Evolutionary conservation across 1,140 invertebrate genomes (phyloP).

Genomic region (Papilio xuthus): DNA sequence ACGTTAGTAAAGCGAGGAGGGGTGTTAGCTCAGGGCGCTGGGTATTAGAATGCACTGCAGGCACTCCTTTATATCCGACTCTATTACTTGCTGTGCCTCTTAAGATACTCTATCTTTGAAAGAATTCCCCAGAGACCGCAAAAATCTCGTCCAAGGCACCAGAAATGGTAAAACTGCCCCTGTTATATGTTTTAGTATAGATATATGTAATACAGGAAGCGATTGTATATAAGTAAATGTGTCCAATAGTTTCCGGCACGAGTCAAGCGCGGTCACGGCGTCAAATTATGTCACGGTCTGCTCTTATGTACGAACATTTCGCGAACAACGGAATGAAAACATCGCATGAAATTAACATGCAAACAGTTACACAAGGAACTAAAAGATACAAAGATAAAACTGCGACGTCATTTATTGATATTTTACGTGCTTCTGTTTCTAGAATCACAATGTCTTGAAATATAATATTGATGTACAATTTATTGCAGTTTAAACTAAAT

Average conservation of each 20-base stretch:
- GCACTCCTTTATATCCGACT: too few species aligned
- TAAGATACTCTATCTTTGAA: too few species aligned
- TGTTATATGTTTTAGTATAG: too few species aligned
- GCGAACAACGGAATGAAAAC: not conserved
- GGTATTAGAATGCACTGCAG: too few species aligned
- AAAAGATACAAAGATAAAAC: not conserved
- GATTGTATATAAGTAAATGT: not conserved
- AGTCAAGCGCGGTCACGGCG: constrained; percentile 1
- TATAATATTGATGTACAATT: not conserved
- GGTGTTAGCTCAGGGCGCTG: too few species aligned
- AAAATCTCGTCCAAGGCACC: too few species aligned
- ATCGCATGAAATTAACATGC: not conserved
- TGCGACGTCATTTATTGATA: not conserved
- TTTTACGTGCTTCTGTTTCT: not conserved
- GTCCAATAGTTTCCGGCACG: not conserved
- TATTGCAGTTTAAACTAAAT: too few species aligned
- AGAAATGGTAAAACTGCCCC: too few species aligned
- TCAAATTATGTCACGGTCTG: not conserved
- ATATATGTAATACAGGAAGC: not conserved
- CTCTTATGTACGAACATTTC: not conserved
- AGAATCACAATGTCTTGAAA: not conserved
- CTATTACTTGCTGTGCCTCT: too few species aligned
- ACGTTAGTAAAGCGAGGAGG: too few species aligned
- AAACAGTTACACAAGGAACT: not conserved
- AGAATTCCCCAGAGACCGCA: too few species aligned